These are phyloP conservation scores for Stichodactyla mertensii DNA, from an alignment of 64 coral and sea anemone genomes.

Conservation along the genomic window DNA sequence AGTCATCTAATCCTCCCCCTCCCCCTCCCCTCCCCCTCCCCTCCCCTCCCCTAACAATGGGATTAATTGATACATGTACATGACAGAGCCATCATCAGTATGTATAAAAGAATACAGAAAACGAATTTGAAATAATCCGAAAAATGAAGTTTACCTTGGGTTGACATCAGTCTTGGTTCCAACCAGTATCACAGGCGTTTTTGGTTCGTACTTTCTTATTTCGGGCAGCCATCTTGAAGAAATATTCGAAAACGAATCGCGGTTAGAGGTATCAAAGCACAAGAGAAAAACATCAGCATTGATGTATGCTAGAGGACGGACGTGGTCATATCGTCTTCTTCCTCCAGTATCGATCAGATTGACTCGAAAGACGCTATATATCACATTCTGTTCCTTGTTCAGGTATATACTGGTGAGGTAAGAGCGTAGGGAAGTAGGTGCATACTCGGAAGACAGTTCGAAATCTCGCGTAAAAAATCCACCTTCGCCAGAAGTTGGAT, in stretches of 20 bases:
- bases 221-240: slow-evolving; percentile 44
- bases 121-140: too few relatives aligned
- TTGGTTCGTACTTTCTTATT: slow-evolving; percentile 14
- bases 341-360: slow-evolving; percentile 56
- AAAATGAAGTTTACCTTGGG: background rate
- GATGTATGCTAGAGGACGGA: slow-evolving; percentile 43
- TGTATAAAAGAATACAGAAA: too few relatives aligned
- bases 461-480: slow-evolving; percentile 16
- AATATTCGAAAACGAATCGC: slow-evolving; percentile 50
- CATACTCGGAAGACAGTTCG: background rate
- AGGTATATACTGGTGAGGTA: slow-evolving; percentile 18
- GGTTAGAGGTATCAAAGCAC: slow-evolving; percentile 50
- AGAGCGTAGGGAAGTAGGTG: slow-evolving; percentile 17
- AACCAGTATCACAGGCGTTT: slow-evolving; percentile 39
- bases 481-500: slow-evolving; percentile 29
- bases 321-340: background rate
- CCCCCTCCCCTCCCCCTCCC: too few relatives aligned
- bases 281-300: slow-evolving; percentile 44
- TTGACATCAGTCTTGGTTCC: slow-evolving; percentile 40
- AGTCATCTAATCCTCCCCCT: too few relatives aligned
- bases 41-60: too few relatives aligned
- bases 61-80: too few relatives aligned
- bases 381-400: background rate
- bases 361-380: slow-evolving; percentile 31
- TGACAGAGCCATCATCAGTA: too few relatives aligned